Percentiles rank a stretch among this genome's conserved stretches.
Evolutionary conservation across 2,797 vertebrate genomes (phyloP).

Genomic region (Semotilus atromaculatus): DNA sequence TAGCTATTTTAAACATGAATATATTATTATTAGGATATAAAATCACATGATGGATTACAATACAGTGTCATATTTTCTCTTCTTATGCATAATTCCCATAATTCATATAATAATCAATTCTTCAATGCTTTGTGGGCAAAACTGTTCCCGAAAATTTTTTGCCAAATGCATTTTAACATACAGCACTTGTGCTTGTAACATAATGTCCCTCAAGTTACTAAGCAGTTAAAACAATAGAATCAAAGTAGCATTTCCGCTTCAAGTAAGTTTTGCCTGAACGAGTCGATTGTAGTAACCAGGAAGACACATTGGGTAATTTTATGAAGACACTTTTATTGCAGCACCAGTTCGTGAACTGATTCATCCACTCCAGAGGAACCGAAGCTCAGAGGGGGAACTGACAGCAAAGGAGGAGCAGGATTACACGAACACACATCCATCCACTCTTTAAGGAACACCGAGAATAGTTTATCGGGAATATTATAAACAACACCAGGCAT

Average conservation of each 20-base stretch:
- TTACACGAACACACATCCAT: conserved; percentile 34
- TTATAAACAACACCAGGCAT: background rate
- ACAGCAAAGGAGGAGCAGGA: conserved; percentile 74
- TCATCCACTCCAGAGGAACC: conserved; percentile 31
- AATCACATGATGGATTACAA: background rate
- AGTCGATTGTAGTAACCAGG: background rate
- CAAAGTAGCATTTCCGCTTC: background rate
- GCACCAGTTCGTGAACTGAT: background rate
- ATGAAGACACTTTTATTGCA: conserved; percentile 6
- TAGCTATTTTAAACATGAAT: background rate
- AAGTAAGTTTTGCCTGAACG: background rate
- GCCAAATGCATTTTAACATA: background rate
- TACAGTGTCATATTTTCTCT: background rate
- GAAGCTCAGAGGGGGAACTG: conserved; percentile 62
- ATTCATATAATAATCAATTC: background rate
- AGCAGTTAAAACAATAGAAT: background rate
- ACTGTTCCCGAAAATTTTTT: background rate
- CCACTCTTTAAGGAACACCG: background rate
- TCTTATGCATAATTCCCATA: background rate
- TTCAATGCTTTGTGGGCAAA: background rate
- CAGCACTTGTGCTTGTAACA: background rate
- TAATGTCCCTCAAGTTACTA: background rate
- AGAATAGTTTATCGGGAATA: background rate
- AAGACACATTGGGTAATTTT: conserved; percentile 2
- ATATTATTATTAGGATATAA: background rate